Evolutionary conservation across 2,113 vertebrate genomes (phyloP).

Genomic region (Vireo altiloquus): DNA sequence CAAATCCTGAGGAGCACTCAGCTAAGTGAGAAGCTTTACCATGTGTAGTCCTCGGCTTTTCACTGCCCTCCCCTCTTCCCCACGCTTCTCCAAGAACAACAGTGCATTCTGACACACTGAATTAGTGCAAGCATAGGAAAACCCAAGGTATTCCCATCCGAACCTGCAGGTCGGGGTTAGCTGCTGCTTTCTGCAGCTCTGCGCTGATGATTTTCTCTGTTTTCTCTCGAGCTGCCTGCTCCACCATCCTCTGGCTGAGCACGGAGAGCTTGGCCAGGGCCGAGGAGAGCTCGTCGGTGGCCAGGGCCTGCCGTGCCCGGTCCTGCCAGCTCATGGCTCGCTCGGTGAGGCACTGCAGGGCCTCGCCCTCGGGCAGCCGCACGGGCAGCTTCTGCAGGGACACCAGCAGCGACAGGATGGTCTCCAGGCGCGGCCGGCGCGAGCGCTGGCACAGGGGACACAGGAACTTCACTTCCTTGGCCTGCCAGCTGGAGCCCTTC

Average conservation of each 20-base stretch:
- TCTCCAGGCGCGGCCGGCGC: constrained; percentile 90
- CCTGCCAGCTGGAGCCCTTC: constrained; percentile 89
- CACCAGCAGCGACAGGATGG: constrained; percentile 93
- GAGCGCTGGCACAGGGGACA: constrained; percentile 95
- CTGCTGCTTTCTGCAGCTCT: constrained; percentile 95
- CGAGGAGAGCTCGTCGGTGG: constrained; percentile 94
- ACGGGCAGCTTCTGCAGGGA: constrained; percentile 96
- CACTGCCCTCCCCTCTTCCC: not conserved
- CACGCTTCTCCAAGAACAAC: not conserved
- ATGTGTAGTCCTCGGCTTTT: not conserved
- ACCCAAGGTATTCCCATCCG: not conserved
- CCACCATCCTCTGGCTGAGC: constrained; percentile 97
- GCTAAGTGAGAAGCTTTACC: not conserved
- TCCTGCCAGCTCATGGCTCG: constrained; percentile 99
- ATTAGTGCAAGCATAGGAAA: not conserved
- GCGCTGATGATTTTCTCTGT: constrained; percentile 98
- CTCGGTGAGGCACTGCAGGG: constrained; percentile 94
- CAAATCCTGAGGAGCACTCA: not conserved
- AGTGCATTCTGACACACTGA: not conserved
- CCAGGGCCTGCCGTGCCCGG: constrained; percentile 89
- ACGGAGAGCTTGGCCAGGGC: constrained; percentile 95
- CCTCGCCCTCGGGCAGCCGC: constrained; percentile 92
- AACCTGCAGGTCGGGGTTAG: constrained; percentile 97
- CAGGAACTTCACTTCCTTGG: constrained; percentile 94
- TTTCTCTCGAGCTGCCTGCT: constrained; percentile 95